These are phyloP conservation scores for Meloe dianella DNA, from an alignment of 2,888 invertebrate genomes.

Conservation along the genomic window DNA sequence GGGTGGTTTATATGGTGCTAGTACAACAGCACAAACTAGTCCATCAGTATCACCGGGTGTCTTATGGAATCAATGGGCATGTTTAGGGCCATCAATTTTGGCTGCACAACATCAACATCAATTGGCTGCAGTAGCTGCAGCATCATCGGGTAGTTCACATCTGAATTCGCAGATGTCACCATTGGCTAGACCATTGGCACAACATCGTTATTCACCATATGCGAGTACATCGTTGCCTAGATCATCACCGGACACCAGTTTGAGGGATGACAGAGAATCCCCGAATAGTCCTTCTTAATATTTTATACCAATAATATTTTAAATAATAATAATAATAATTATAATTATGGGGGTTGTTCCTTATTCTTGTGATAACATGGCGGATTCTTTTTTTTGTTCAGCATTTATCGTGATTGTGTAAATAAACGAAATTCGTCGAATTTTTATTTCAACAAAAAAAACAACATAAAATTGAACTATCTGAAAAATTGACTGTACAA, in stretches of 20 bases:
- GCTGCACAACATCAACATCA: constrained; percentile 70
- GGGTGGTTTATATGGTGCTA: constrained; percentile 62
- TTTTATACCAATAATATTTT: constrained; percentile 12
- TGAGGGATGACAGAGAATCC: constrained; percentile 62
- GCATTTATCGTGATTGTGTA: constrained; percentile 9
- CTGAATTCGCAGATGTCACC: constrained; percentile 61
- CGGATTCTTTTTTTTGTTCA: not conserved
- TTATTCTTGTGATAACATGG: constrained; percentile 26
- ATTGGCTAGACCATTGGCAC: constrained; percentile 65
- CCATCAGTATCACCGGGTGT: constrained; percentile 60
- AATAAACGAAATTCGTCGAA: constrained; percentile 4
- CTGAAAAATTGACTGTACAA: constrained; percentile 41
- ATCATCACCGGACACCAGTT: constrained; percentile 67
- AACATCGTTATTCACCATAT: constrained; percentile 66
- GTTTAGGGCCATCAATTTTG: constrained; percentile 68
- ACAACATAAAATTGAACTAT: constrained; percentile 11
- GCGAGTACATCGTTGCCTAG: constrained; percentile 56
- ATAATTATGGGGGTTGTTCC: constrained; percentile 18
- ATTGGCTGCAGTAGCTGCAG: constrained; percentile 60
- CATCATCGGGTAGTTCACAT: constrained; percentile 63
- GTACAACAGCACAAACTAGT: constrained; percentile 54
- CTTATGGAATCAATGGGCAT: constrained; percentile 76
- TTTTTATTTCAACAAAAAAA: not conserved
- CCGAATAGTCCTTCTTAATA: constrained; percentile 55
- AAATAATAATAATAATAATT: not conserved